Conservation (phyloP, 2,797 vertebrate genomes). For the Typhlichthys subterraneus region DNA sequence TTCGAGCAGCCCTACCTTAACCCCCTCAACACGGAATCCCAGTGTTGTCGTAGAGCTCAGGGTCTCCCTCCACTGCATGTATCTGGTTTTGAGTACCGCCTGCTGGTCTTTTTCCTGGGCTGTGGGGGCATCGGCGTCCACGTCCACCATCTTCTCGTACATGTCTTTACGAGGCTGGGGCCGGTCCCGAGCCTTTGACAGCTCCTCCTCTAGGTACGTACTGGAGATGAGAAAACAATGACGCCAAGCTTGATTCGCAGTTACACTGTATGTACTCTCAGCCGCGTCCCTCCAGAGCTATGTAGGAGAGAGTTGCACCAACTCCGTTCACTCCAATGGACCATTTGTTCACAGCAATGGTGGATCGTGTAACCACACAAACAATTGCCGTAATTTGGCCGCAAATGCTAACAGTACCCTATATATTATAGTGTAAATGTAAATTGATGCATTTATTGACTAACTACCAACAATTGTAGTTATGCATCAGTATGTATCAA, state of each 20-base stretch:
- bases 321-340: too few relatives aligned
- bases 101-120: slow-evolving; percentile 76
- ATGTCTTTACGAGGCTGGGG: slow-evolving; percentile 83
- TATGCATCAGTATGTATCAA: too few relatives aligned
- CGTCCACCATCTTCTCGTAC: slow-evolving; percentile 88
- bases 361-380: too few relatives aligned
- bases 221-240: slow-evolving; percentile 46
- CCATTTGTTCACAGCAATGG: too few relatives aligned
- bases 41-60: slow-evolving; percentile 85
- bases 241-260: background rate
- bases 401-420: too few relatives aligned
- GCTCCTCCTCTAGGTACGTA: slow-evolving; percentile 86
- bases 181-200: slow-evolving; percentile 74
- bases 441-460: too few relatives aligned
- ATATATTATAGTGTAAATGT: too few relatives aligned
- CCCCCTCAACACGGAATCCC: slow-evolving; percentile 88
- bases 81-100: slow-evolving; percentile 85
- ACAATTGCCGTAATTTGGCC: too few relatives aligned
- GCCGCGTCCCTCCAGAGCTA: too few relatives aligned
- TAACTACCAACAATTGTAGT: too few relatives aligned
- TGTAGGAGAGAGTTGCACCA: too few relatives aligned
- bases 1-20: slow-evolving; percentile 69
- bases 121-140: slow-evolving; percentile 83
- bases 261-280: too few relatives aligned
- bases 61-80: slow-evolving; percentile 91